Conservation (phyloP, 2,797 vertebrate species). For the Ctenopoma kingsleyae region DNA sequence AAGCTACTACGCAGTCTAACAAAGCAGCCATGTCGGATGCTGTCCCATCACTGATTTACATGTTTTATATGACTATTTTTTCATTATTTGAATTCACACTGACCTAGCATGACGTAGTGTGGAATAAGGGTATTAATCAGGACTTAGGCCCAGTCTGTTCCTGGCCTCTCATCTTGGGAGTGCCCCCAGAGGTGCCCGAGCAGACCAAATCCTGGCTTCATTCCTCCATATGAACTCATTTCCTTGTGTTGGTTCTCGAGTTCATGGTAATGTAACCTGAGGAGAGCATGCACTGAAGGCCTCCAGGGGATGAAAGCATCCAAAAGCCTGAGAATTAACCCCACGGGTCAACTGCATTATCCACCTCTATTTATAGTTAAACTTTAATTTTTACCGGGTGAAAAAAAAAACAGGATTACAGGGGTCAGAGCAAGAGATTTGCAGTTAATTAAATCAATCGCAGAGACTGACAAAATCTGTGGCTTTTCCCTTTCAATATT, state of each 20-base stretch:
- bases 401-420: slow-evolving; percentile 83
- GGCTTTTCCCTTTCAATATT: slow-evolving; percentile 69
- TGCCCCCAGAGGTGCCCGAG: slow-evolving; percentile 82
- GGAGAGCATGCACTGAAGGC: slow-evolving; percentile 67
- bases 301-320: slow-evolving; percentile 85
- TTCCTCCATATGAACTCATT: slow-evolving; percentile 89
- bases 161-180: slow-evolving; percentile 71
- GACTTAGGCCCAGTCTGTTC: slow-evolving; percentile 64
- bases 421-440: slow-evolving; percentile 83
- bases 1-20: slow-evolving; percentile 51
- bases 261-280: slow-evolving; percentile 86
- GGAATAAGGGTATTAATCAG: slow-evolving; percentile 75
- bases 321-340: slow-evolving; percentile 87
- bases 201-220: slow-evolving; percentile 83
- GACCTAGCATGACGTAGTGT: slow-evolving; percentile 65
- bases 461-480: slow-evolving; percentile 74
- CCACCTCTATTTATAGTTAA: slow-evolving; percentile 88
- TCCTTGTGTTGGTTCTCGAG: slow-evolving; percentile 82
- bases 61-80: slow-evolving; percentile 39
- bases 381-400: slow-evolving; percentile 83
- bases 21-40: slow-evolving; percentile 29
- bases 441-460: slow-evolving; percentile 86
- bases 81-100: slow-evolving; percentile 66
- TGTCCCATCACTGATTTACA: slow-evolving; percentile 8
- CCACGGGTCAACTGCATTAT: slow-evolving; percentile 84